Evolutionary conservation across 2,113 vertebrate genomes (phyloP), one percentile per base, ranked within the genome.

Genomic region (Petrocephalus microphthalmus): DNA sequence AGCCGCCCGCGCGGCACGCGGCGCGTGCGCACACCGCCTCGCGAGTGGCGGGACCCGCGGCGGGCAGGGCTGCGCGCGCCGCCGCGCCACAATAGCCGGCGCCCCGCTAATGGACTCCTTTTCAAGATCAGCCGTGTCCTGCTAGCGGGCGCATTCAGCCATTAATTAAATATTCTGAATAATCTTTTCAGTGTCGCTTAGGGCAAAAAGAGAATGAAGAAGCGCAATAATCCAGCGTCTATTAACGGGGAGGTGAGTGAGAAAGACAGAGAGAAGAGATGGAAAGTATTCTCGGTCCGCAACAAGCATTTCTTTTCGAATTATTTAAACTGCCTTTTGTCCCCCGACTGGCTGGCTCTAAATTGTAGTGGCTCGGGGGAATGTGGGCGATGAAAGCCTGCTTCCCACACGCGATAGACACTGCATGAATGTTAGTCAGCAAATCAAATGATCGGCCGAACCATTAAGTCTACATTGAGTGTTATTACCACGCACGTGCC

Each of bases 161-260:
- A 96, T 97, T 99, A 98, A 99, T 98, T 99, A 98, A 98, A 97
- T 98, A 97, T 96, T 95, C 97, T 98, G 97, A 99, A 97, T 97
- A 97, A 97, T 98, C 97, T 96, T 98, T 99, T 98, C 96, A 99
- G 96, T 96, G 74, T 95, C 95, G 95, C 95, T 94, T 94, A 96
- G 96, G 96, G 97, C 97, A 95, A 95, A 98, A 98, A 97, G 94
- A 97, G 52, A 54, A 84, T 49, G 97, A 97, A 97, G 97, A 97
- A 96, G 96, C 97, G 96, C 95, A 96, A 97, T 96, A 97, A 97
- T 96, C 94, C 96, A 97, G 96, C 97, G 96, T 97, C 96, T 94
- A 95, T 94, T 95, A 93, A 94, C 93, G 93, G 91, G 92, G 93
- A 96, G 94, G 92, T 85, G 92, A 93, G 91, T 90, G n/a, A 54